Evolutionary conservation across 2,797 vertebrate species (phyloP).

Genomic region (Hypotaenidia philippensis): DNA sequence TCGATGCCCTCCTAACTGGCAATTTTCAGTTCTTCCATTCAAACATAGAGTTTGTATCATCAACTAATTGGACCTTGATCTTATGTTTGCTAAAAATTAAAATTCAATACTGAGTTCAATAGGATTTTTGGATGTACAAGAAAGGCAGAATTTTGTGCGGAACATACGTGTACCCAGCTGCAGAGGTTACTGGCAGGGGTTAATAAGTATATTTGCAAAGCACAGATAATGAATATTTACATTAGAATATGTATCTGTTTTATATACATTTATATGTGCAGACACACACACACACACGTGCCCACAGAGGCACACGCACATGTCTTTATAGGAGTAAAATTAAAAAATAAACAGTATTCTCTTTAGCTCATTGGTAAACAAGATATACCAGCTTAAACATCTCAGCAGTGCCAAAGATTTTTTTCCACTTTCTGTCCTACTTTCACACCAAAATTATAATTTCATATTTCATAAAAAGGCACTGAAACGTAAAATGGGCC

Average conservation of each 20-base stretch:
- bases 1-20: neutral
- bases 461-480: conserved; percentile 79
- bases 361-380: conserved; percentile 59
- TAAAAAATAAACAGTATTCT: neutral
- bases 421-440: conserved; percentile 63
- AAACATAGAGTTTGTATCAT: neutral
- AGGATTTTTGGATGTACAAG: conserved; percentile 2
- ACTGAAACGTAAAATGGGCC: conserved; percentile 79
- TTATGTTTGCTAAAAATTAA: conserved; percentile 17
- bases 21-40: neutral
- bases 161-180: conserved; percentile 6
- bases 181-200: conserved; percentile 34
- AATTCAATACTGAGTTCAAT: conserved; percentile 5
- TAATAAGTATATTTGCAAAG: conserved; percentile 22
- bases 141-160: neutral
- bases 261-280: neutral
- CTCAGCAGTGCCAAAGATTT: conserved; percentile 48
- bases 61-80: neutral
- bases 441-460: conserved; percentile 79
- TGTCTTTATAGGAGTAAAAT: neutral
- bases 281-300: neutral
- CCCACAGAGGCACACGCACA: neutral
- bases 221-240: conserved; percentile 15
- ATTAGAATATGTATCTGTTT: neutral
- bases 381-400: conserved; percentile 24